A percentile compares a stretch with the other conserved stretches of the same genome.
These are phyloP conservation scores for Paedocypris sp. DNA, from an alignment of 2,113 vertebrate genomes.

Conservation along the genomic window DNA sequence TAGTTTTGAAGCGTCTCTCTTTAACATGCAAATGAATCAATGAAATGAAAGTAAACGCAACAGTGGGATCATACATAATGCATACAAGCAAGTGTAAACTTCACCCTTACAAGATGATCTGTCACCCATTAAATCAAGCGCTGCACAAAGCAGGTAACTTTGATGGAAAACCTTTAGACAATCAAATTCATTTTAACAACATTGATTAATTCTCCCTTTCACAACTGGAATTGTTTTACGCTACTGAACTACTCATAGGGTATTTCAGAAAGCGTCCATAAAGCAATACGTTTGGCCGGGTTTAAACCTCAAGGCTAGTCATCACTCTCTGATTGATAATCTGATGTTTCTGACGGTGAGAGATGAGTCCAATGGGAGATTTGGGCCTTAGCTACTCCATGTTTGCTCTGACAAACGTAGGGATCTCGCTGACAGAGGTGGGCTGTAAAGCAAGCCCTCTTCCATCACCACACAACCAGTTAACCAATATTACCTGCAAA, in stretches of 20 bases:
- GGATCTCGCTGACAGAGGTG: slow-evolving; percentile 54
- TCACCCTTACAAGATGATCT: slow-evolving; percentile 53
- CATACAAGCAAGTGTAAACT: slow-evolving; percentile 63
- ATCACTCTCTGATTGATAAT: too few species aligned
- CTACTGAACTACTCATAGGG: too few species aligned
- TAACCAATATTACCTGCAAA: slow-evolving; percentile 52
- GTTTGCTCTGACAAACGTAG: slow-evolving; percentile 52
- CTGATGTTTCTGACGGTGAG: slow-evolving; percentile 46
- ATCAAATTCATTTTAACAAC: slow-evolving; percentile 9
- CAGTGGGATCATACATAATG: slow-evolving; percentile 63
- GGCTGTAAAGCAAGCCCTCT: slow-evolving; percentile 37
- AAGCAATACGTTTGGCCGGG: too few species aligned
- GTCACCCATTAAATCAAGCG: slow-evolving; percentile 48
- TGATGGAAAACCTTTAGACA: neutral
- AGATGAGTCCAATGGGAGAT: slow-evolving; percentile 47
- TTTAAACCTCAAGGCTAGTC: too few species aligned
- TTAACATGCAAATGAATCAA: slow-evolving; percentile 5
- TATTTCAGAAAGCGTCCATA: too few species aligned
- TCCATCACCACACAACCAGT: slow-evolving; percentile 27
- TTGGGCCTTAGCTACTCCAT: slow-evolving; percentile 25
- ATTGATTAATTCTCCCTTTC: slow-evolving; percentile 5
- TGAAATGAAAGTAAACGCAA: slow-evolving; percentile 53
- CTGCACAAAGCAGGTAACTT: slow-evolving; percentile 11
- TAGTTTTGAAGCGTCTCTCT: too few species aligned
- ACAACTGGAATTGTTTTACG: too few species aligned